These are phyloP conservation scores for Sphaeramia orbicularis DNA, from an alignment of 2,797 vertebrate species.

Conservation along the genomic window DNA sequence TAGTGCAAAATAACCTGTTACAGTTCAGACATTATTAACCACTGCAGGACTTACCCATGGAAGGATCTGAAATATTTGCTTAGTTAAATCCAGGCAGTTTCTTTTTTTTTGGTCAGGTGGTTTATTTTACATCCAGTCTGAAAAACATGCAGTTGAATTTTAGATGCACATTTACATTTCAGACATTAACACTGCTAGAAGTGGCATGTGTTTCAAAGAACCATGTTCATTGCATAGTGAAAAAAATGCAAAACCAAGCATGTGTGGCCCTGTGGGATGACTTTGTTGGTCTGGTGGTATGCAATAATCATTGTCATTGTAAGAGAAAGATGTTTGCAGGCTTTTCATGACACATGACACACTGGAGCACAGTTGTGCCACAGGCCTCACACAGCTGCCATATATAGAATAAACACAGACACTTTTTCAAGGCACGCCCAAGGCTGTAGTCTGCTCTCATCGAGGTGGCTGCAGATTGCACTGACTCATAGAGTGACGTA, in stretches of 20 bases:
- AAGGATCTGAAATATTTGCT: too few species aligned
- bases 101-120: too few species aligned
- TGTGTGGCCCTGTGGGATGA: conserved; percentile 12
- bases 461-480: conserved; percentile 21
- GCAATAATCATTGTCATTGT: conserved; percentile 46
- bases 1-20: too few species aligned
- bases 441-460: conserved; percentile 41
- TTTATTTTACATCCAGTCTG: conserved; percentile 4
- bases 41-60: too few species aligned
- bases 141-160: conserved; percentile 21
- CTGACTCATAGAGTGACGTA: conserved; percentile 25
- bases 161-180: conserved; percentile 16
- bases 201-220: conserved; percentile 14
- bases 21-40: too few species aligned
- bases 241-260: background rate
- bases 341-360: conserved; percentile 62
- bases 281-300: conserved; percentile 34
- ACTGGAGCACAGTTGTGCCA: conserved; percentile 41
- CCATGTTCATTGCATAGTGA: conserved; percentile 2
- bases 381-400: conserved; percentile 46
- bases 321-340: conserved; percentile 50
- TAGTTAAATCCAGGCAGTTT: too few species aligned
- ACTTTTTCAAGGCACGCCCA: conserved; percentile 42
- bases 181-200: conserved; percentile 3
- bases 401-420: conserved; percentile 67